phyloP scores from a whole-genome alignment of 1,140 invertebrate species.

The Platorchestia sp. region DNA sequence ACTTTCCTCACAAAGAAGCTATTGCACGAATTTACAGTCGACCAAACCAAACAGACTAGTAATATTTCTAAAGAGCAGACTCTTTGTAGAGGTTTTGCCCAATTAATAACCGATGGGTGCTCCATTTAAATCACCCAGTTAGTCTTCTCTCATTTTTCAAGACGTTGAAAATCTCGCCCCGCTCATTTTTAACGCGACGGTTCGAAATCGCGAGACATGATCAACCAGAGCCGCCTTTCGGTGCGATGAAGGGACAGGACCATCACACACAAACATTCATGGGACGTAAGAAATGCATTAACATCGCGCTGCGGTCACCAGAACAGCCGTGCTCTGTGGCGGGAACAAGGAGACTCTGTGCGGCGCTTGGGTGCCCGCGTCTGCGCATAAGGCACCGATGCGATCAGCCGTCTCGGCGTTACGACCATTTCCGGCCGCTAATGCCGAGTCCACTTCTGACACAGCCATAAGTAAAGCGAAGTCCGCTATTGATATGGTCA shows the following conservation, averaged over 20 bases:
- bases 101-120: not conserved
- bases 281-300: slow-evolving; percentile 39
- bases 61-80: not conserved
- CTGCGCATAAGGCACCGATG: not conserved
- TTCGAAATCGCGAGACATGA: not conserved
- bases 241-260: not conserved
- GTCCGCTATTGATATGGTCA: too few relatives aligned
- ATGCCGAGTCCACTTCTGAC: not conserved
- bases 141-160: not conserved
- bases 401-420: not conserved
- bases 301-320: not conserved
- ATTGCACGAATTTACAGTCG: not conserved
- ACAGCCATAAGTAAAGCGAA: not conserved
- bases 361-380: not conserved
- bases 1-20: too few relatives aligned
- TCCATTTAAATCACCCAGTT: not conserved
- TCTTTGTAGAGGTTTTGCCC: not conserved
- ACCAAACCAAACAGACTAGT: not conserved
- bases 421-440: not conserved
- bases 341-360: slow-evolving; percentile 4
- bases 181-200: not conserved
- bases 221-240: slow-evolving; percentile 10
- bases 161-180: not conserved
- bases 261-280: not conserved
- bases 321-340: slow-evolving; percentile 22